Evolutionary conservation across 2,113 vertebrate species (phyloP).

Genomic region (Apus apus): DNA sequence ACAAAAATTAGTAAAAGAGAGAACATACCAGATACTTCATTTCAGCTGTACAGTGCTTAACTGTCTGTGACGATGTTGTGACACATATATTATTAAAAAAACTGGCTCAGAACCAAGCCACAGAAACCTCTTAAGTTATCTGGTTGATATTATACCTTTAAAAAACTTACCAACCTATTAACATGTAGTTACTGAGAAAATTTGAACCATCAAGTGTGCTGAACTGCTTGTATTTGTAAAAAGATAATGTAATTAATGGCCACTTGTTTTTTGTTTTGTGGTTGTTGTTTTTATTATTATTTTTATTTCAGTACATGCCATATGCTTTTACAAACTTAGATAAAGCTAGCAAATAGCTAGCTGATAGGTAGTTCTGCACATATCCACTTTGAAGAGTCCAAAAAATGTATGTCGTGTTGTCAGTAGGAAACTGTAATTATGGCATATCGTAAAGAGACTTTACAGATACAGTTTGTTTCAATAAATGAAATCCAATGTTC

Average conservation of each 20-base stretch:
- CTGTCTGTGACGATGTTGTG: background rate
- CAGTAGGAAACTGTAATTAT: background rate
- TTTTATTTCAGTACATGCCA: background rate
- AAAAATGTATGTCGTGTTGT: background rate
- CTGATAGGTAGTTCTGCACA: background rate
- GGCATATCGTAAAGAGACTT: background rate
- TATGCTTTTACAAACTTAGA: background rate
- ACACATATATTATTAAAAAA: background rate
- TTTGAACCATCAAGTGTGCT: background rate
- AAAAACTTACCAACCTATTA: background rate
- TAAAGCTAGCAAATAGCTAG: background rate
- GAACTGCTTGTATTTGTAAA: conserved; percentile 3
- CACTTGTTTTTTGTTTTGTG: background rate
- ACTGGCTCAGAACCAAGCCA: background rate
- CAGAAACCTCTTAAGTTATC: background rate
- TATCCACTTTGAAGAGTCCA: background rate
- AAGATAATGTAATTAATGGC: background rate
- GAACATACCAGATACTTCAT: background rate
- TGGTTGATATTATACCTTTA: background rate
- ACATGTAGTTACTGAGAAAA: background rate
- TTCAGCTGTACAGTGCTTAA: background rate
- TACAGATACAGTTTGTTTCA: background rate
- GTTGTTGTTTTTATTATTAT: too few species aligned
- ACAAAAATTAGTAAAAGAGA: background rate
- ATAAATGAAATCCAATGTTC: conserved; percentile 18